Base-by-base conservation (phyloP, 2,888 invertebrate species). In the Antheraea yamamai region DNA sequence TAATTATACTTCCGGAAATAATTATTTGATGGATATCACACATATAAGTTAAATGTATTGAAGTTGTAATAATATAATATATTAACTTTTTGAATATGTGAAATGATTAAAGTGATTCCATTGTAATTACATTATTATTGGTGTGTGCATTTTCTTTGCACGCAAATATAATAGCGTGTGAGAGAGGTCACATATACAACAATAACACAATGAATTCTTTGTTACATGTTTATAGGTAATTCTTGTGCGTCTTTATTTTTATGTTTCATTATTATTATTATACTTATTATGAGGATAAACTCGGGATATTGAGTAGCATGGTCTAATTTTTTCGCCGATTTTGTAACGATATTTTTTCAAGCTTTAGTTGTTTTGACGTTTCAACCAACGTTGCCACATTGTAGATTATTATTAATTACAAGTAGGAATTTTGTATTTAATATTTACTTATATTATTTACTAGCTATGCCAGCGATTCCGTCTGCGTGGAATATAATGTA, bases 151-250 rank as follows among this genome's bases (percentile, higher is more conserved):
- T 66, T 26, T 66, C 79, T 84, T 81, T 79, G 82, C 81, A 79
- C 79, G 83, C 82, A 82, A 82, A 82, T 81, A 83, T 81, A 82
- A 20, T 70, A 6, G 35, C 70, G 39, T 70, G 39, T 39, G 70
- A 70, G n/a, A 47, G 7, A 35, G 8, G 10, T 39, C 78, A 78
- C 81, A 82, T 83, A 73, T 75, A 77, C 77, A 87, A 90, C 91
- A 91, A 91, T 91, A 79, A 83, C 79, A 91, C 91, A 91, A 91
- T 91, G 84, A 84, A 79, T 78, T 80, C 88, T 90, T 91, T 91
- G 90, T 89, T 70, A 70, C 73, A n/a, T 66, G 26, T 66, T 58
- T 74, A 68, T 68, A 51, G 55, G 73, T 75, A 70, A 75, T 74
- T 47, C 74, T 73, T 74, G 72, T 66, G 12, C 30, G 2, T 30